phyloP scores from a whole-genome alignment of 92 coral and sea anemone species.

The Bergia puertoricense region DNA sequence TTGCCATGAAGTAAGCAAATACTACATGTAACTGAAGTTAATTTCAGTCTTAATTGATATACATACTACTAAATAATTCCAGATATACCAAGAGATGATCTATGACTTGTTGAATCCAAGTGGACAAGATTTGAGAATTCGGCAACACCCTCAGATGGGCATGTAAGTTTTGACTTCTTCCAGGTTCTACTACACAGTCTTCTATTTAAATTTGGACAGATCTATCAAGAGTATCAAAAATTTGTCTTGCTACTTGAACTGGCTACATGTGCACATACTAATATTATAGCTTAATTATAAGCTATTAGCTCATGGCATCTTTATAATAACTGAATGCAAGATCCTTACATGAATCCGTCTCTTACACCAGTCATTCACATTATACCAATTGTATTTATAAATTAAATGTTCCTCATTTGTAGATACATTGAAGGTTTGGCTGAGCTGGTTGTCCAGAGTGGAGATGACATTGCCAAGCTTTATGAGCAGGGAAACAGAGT shows the following conservation, averaged over 20 bases:
- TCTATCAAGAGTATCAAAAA: not conserved
- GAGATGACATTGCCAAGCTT: slow-evolving; percentile 85
- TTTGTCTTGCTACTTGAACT: not conserved
- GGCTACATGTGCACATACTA: not conserved
- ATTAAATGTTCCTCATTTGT: no score
- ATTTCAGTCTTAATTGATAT: not conserved
- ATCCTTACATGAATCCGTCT: no score
- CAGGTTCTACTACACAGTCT: not conserved
- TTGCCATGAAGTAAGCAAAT: not conserved
- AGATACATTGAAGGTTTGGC: slow-evolving; percentile 94
- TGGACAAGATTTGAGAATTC: slow-evolving; percentile 88
- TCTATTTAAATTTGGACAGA: not conserved
- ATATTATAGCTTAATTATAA: no score
- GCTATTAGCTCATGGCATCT: no score
- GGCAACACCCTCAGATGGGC: slow-evolving; percentile 96
- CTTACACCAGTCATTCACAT: no score
- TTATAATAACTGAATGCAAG: no score
- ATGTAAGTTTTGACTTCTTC: slow-evolving; percentile 63
- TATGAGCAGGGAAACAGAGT: slow-evolving; percentile 98
- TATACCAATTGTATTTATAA: no score
- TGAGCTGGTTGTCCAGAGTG: slow-evolving; percentile 88
- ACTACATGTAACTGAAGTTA: not conserved
- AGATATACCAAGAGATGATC: slow-evolving; percentile 90
- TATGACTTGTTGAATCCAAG: slow-evolving; percentile 94
- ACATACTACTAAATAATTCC: not conserved